phyloP scores from a whole-genome alignment of 2,113 vertebrate genomes.

The Plectropomus leopardus region DNA sequence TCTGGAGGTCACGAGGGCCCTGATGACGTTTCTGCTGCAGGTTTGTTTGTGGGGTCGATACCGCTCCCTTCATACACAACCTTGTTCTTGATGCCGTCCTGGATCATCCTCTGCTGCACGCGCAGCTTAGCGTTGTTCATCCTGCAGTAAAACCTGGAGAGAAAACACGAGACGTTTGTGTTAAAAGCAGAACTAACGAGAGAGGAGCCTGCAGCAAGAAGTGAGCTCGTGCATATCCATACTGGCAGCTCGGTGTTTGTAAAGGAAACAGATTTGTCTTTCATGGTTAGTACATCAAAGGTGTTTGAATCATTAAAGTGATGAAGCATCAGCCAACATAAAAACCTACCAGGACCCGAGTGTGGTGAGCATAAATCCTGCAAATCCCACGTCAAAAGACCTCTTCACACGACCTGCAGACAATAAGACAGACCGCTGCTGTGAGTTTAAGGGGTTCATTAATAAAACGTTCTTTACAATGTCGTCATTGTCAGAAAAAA shows the following conservation, averaged over 20 bases:
- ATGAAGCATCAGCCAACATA: not conserved
- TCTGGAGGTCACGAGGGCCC: constrained; percentile 28
- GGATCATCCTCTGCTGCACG: constrained; percentile 65
- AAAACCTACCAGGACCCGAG: constrained; percentile 76
- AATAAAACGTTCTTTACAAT: too few relatives aligned
- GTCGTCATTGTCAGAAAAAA: not conserved
- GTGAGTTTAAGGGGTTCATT: not conserved
- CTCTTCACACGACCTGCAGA: constrained; percentile 76
- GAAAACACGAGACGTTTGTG: not conserved
- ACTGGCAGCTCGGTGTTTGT: not conserved
- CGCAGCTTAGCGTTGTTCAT: constrained; percentile 61
- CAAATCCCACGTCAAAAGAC: constrained; percentile 75
- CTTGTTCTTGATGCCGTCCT: constrained; percentile 75
- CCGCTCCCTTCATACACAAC: constrained; percentile 66
- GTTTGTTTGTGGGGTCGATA: constrained; percentile 56
- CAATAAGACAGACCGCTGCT: not conserved
- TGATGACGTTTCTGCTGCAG: constrained; percentile 15
- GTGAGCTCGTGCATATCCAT: not conserved
- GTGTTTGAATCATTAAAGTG: not conserved
- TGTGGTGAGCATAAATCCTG: constrained; percentile 73
- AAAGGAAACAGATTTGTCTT: not conserved
- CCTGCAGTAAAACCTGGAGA: constrained; percentile 72
- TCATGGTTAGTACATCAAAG: not conserved
- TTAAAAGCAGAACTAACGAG: not conserved
- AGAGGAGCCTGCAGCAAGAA: not conserved